Percentiles rank a stretch among this genome's conserved stretches.
phyloP scores from a whole-genome alignment of 1,140 invertebrate species.

The Drosophila mauritiana region DNA sequence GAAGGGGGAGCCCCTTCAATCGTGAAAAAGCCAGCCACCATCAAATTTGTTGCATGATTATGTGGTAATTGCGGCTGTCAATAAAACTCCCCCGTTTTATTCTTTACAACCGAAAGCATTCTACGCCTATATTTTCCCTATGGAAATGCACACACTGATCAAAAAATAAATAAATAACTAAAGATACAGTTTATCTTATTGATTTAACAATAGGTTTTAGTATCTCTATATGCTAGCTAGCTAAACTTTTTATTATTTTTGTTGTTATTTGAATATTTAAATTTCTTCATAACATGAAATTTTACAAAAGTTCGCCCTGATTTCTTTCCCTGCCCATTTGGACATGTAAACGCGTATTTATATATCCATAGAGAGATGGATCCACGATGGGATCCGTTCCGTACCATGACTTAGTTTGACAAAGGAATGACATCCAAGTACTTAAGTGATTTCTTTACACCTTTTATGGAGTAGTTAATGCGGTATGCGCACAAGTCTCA shows the following conservation, averaged over 20 bases:
- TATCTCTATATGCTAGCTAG: not conserved
- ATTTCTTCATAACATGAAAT: too few relatives aligned
- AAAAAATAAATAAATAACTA: not conserved
- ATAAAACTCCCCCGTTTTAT: constrained; percentile 84
- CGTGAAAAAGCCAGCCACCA: constrained; percentile 51
- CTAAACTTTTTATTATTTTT: too few relatives aligned
- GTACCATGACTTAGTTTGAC: constrained; percentile 79
- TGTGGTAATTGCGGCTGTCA: constrained; percentile 84
- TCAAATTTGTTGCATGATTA: constrained; percentile 84
- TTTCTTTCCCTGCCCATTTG: constrained; percentile 1
- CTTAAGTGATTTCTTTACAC: constrained; percentile 83
- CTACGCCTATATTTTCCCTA: constrained; percentile 68
- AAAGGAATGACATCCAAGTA: constrained; percentile 83
- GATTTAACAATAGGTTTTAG: too few relatives aligned
- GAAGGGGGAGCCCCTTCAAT: constrained; percentile 28
- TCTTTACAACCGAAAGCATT: constrained; percentile 78
- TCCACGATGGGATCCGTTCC: constrained; percentile 39
- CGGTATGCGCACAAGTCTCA: constrained; percentile 63
- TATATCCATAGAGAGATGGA: constrained; percentile 22
- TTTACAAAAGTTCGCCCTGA: not conserved
- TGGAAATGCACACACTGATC: constrained; percentile 21
- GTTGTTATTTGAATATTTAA: too few relatives aligned
- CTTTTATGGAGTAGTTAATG: constrained; percentile 83
- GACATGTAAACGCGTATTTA: constrained; percentile 11
- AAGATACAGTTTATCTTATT: not conserved